These are phyloP conservation scores for Dascillus cervinus DNA, from an alignment of 2,888 invertebrate species.

Conservation along the genomic window DNA sequence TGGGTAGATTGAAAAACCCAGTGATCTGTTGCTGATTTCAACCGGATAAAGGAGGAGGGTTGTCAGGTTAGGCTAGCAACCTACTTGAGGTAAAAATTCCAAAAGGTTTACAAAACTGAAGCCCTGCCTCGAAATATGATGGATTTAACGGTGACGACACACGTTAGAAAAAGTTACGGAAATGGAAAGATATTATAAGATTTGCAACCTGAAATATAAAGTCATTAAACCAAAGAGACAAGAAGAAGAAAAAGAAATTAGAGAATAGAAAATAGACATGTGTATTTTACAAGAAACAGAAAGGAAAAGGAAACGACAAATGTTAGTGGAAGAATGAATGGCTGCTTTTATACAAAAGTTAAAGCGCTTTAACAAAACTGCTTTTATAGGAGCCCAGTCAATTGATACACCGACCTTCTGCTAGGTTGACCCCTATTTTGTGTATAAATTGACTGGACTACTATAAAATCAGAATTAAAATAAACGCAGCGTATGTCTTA, in stretches of 20 bases:
- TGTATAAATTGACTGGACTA: no score
- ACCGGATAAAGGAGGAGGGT: slow-evolving; percentile 14
- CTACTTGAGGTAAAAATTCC: slow-evolving; percentile 8
- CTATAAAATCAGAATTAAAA: no score
- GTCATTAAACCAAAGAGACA: slow-evolving; percentile 8
- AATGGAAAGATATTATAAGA: slow-evolving; percentile 1
- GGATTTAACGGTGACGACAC: slow-evolving; percentile 1
- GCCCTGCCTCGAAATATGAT: slow-evolving; percentile 1
- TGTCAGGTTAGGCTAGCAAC: slow-evolving; percentile 8
- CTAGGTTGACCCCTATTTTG: no score
- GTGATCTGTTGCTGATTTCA: no score
- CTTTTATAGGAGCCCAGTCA: no score
- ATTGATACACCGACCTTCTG: no score
- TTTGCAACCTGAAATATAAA: slow-evolving; percentile 8
- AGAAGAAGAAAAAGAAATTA: slow-evolving; percentile 10
- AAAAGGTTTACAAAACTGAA: not conserved
- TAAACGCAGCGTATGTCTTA: no score
- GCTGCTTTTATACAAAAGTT: no score
- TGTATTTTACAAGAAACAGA: slow-evolving; percentile 11
- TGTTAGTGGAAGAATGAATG: no score
- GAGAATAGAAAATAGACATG: slow-evolving; percentile 7
- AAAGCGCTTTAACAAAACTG: no score
- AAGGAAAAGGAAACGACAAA: slow-evolving; percentile 9
- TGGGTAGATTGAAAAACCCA: slow-evolving; percentile 1
- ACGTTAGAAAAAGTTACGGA: slow-evolving; percentile 1